A percentile compares a stretch with the other conserved stretches of the same genome.
Evolutionary conservation across 2,888 invertebrate genomes (phyloP).

Genomic region (Cerastis leucographa): DNA sequence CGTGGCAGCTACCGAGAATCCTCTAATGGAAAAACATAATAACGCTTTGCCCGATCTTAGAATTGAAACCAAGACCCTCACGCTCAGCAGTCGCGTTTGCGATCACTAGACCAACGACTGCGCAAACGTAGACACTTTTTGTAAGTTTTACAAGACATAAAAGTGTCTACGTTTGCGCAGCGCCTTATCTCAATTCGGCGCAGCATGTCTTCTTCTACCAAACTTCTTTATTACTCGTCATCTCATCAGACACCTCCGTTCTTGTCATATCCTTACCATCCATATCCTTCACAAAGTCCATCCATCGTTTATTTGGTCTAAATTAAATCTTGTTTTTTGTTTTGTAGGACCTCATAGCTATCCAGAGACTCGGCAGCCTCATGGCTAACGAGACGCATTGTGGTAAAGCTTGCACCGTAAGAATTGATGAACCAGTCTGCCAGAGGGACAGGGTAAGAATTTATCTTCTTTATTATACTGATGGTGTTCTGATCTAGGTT

Average conservation of each 20-base stretch:
- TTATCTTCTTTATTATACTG: neutral
- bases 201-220: too few relatives aligned
- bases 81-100: neutral
- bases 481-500: neutral
- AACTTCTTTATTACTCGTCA: too few relatives aligned
- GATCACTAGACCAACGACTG: neutral
- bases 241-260: too few relatives aligned
- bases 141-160: too few relatives aligned
- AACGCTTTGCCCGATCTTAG: neutral
- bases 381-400: conserved; percentile 63
- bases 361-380: conserved; percentile 63
- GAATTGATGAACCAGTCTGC: conserved; percentile 75
- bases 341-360: conserved; percentile 71
- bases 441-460: conserved; percentile 70
- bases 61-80: neutral
- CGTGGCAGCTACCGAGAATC: neutral
- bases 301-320: too few relatives aligned
- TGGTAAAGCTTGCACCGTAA: conserved; percentile 61
- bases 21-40: neutral
- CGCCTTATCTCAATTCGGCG: too few relatives aligned
- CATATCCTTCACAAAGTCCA: too few relatives aligned
- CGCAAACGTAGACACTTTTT: too few relatives aligned
- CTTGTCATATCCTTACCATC: too few relatives aligned
- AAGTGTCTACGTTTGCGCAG: too few relatives aligned
- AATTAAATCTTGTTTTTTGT: neutral